phyloP scores from a whole-genome alignment of 2,888 invertebrate species.

The Phaonia tiefii region DNA sequence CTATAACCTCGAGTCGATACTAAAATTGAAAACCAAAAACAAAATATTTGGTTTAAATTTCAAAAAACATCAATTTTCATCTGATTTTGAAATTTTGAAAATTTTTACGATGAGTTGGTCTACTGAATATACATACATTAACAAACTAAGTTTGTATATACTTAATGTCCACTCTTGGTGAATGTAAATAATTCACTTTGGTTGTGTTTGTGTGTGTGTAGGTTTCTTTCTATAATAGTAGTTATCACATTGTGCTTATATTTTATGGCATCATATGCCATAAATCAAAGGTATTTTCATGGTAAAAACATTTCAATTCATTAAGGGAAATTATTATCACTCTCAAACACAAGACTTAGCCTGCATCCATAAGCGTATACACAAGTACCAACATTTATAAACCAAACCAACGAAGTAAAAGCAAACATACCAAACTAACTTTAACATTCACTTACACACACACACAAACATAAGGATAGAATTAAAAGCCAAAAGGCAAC shows the following conservation, averaged over 20 bases:
- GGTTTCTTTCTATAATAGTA: slow-evolving; percentile 23
- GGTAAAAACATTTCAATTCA: slow-evolving; percentile 45
- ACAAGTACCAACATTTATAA: neutral
- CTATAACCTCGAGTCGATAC: too few relatives aligned
- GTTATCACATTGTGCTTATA: slow-evolving; percentile 41
- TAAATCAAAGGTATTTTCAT: slow-evolving; percentile 48
- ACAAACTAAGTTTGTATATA: too few relatives aligned
- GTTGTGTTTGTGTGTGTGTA: slow-evolving; percentile 1
- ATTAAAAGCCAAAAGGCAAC: slow-evolving; percentile 30
- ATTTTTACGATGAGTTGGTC: too few relatives aligned
- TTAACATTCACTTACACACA: neutral
- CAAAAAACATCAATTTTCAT: too few relatives aligned
- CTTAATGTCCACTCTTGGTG: neutral
- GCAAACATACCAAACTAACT: slow-evolving; percentile 1
- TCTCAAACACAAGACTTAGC: neutral
- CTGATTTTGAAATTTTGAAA: too few relatives aligned
- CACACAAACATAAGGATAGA: slow-evolving; percentile 16
- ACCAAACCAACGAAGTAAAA: neutral
- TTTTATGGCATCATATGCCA: slow-evolving; percentile 38
- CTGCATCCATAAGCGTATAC: too few relatives aligned
- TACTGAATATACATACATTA: too few relatives aligned
- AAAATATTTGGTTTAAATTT: too few relatives aligned
- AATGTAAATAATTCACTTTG: slow-evolving; percentile 28
- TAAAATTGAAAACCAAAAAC: too few relatives aligned
- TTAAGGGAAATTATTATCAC: slow-evolving; percentile 44